Evolutionary conservation across 2,113 vertebrate species (phyloP), one percentile per base, ranked within the genome.

Genomic region (Lasiurus borealis): DNA sequence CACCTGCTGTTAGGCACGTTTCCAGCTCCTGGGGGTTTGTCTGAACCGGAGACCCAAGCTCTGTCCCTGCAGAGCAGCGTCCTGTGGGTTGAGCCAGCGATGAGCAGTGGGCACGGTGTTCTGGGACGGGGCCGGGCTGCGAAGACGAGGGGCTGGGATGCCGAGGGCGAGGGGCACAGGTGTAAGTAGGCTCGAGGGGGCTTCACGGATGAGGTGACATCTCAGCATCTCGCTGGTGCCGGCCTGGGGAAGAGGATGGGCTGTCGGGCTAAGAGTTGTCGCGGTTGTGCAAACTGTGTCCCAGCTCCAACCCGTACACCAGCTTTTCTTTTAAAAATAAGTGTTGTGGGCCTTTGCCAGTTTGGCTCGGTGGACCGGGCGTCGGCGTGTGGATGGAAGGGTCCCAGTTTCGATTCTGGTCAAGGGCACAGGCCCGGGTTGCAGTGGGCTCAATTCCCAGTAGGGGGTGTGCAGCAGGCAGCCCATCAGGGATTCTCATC

Each of bases 241-340:
- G 8, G 11, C 0, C 1, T 31, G n/a, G 48, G 16, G 7, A 21
- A 50, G 6, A 57, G 48, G 0, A 0, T 0, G 2, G 18, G 9
- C 40, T 19, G 0, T 11, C 6, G 23, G 8, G 40, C 15, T 21
- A 8, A 31, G 57, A 2, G 13, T 8, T 1, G 69, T 36, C 71
- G 27, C 3, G 13, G 5, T 40, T 23, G n/a, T 19, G 16, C 25
- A n/a, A 1, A 7, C 62, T 57, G 5, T 36, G 64, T 25, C 66
- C 48, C 2, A 54, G 9, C 44, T 40, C 40, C 23, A 57, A 64
- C 27, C n/a, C 71, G 6, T n/a, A 4, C 66, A 31, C 71, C 62
- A 85, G 19, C 25, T 8, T 87, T 66, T n/a, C n/a, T 72, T 81
- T 84, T 54, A 73, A 82, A 77, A 68, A n/a, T n/a, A n/a, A n/a